Base-by-base conservation (phyloP, 2,113 vertebrate genomes). In the Geococcyx californianus region DNA sequence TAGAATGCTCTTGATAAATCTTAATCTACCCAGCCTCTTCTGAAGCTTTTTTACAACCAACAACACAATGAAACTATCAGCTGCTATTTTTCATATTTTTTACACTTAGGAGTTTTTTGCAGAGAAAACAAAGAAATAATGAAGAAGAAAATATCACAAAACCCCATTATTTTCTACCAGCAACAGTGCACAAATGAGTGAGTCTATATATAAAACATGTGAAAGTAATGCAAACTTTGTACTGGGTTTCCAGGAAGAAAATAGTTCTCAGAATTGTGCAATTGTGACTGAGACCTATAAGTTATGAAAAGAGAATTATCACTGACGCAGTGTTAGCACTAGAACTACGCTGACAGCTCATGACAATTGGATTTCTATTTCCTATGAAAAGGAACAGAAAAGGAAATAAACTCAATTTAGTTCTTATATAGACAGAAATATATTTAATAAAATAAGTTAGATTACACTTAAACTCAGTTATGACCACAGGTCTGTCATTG, bases 151-250 rank as follows among this genome's bases (percentile, higher is more conserved):
- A 36, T 59, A 19, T 11, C 1, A 4, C n/a, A 67, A 45, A 8
- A 42, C 5, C 23, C 8, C 12, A 3, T 49, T 51, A 17, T 29
- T 4, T 44, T 70, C 16, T 75, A 38, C 8, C 4, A 90, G 29
- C 5, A 69, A 7, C 1, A 1, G 3, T n/a, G 26, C 36, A 21
- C 28, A 93, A 49, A 80, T 3, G 5, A 29, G 2, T 7, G 7
- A 56, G 77, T 56, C 23, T 23, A 52, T 49, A 23, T 49, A 49
- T 49, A 49, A 7, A 45, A 38, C 7, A 11, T 62, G 9, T 6
- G 33, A 0, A 69, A 66, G 49, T 14, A 3, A 51, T 13, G 21
- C 4, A 31, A n/a, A 25, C 3, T 79, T 52, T 58, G 14, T 26
- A 38, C 21, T 54, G 34, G 16, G 6, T 83, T 86, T 75, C 24